These are phyloP conservation scores for Conus canariensis DNA, from an alignment of 2,888 invertebrate species.

Conservation along the genomic window DNA sequence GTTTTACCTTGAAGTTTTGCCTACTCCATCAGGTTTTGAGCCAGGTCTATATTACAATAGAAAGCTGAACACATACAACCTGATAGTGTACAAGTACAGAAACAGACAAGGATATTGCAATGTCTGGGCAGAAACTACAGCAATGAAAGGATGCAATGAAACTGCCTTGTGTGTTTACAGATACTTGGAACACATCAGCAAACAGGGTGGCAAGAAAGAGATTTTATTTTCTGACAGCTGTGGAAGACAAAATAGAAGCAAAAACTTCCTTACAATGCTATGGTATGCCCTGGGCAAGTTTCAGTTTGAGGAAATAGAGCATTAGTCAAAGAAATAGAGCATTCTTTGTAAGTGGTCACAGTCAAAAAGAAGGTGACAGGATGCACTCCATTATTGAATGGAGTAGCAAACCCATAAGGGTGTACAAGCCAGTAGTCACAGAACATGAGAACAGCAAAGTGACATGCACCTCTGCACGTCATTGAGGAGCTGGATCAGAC, in stretches of 20 bases:
- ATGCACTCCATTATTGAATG: not conserved
- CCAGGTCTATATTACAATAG: no score
- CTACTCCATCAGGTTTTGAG: no score
- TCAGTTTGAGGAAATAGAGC: not conserved
- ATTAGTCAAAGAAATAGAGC: not conserved
- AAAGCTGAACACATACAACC: no score
- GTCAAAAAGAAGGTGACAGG: not conserved
- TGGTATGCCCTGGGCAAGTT: not conserved
- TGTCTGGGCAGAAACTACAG: no score
- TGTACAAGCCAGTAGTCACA: not conserved
- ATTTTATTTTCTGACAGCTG: conserved; percentile 26
- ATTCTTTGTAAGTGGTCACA: not conserved
- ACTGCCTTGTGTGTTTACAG: no score
- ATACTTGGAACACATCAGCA: not conserved
- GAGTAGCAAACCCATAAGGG: not conserved
- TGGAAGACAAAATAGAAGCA: conserved; percentile 17
- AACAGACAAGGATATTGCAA: no score
- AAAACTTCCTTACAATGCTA: not conserved
- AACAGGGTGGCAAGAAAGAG: not conserved
- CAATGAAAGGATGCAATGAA: no score
- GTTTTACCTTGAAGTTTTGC: no score
- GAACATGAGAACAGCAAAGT: not conserved
- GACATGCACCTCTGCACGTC: not conserved
- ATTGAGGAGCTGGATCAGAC: not conserved
- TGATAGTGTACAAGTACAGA: no score